A percentile compares a stretch with the other conserved stretches of the same genome.
These are phyloP conservation scores for Thalassarche chlororhynchos DNA, from an alignment of 2,113 vertebrate species.

Conservation along the genomic window DNA sequence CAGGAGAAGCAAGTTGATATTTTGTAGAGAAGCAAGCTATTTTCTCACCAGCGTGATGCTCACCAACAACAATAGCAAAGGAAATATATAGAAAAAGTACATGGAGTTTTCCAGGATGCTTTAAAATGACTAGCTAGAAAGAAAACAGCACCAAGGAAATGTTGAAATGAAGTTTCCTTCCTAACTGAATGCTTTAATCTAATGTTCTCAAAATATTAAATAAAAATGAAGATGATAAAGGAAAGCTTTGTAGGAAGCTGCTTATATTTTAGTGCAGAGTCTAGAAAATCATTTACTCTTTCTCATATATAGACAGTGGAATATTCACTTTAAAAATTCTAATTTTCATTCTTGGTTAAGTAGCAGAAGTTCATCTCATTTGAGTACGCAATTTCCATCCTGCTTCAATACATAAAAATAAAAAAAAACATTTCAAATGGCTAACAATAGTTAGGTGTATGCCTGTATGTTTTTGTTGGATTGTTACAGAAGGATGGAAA, in stretches of 20 bases:
- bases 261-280: not conserved
- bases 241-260: not conserved
- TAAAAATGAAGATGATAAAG: not conserved
- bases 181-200: not conserved
- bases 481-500: not conserved
- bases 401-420: not conserved
- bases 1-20: slow-evolving; percentile 41
- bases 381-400: not conserved
- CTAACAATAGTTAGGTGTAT: not conserved
- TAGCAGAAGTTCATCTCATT: not conserved
- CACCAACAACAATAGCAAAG: slow-evolving; percentile 60
- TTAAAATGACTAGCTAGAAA: not conserved
- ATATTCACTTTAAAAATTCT: not conserved
- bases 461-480: not conserved
- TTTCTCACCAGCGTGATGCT: not conserved
- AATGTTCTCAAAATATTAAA: not conserved
- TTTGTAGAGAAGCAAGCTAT: slow-evolving; percentile 30
- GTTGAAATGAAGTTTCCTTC: not conserved
- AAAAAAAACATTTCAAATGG: not conserved
- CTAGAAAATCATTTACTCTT: not conserved
- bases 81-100: slow-evolving; percentile 61
- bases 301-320: not conserved
- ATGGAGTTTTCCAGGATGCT: not conserved
- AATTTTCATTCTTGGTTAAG: not conserved
- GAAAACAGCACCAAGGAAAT: slow-evolving; percentile 1